These are phyloP conservation scores for Acropora tenuis DNA, from an alignment of 64 coral and sea anemone genomes.

Conservation along the genomic window DNA sequence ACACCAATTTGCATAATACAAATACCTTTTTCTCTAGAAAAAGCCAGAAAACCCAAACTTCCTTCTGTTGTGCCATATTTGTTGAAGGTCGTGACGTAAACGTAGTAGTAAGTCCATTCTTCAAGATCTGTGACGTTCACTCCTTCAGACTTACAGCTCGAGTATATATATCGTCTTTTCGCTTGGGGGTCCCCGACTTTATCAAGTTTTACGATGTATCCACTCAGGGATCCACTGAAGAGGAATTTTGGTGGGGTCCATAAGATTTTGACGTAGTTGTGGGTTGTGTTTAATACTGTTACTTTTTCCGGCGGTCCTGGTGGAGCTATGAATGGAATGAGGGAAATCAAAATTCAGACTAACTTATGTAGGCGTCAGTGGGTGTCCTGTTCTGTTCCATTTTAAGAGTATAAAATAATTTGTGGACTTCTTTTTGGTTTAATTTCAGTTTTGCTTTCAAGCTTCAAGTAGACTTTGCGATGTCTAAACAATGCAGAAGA, in stretches of 20 bases:
- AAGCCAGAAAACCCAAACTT: not conserved
- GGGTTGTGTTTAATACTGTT: not conserved
- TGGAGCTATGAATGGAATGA: not conserved
- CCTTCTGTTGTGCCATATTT: not conserved
- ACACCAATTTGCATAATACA: too few relatives aligned
- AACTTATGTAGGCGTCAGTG: too few relatives aligned
- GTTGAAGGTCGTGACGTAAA: slow-evolving; percentile 15
- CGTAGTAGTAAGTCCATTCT: not conserved
- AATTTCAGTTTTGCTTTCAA: too few relatives aligned
- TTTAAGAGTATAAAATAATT: too few relatives aligned
- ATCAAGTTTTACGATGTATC: not conserved
- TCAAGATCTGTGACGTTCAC: slow-evolving; percentile 7
- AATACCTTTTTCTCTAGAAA: slow-evolving; percentile 13
- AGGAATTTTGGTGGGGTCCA: not conserved
- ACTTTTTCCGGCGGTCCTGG: not conserved
- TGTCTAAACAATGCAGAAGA: too few relatives aligned
- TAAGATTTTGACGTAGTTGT: slow-evolving; percentile 15
- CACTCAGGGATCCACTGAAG: not conserved
- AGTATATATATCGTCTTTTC: not conserved
- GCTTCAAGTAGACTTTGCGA: too few relatives aligned
- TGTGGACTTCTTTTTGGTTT: too few relatives aligned
- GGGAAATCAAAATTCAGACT: too few relatives aligned
- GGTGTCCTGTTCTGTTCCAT: too few relatives aligned
- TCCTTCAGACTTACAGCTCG: slow-evolving; percentile 5
- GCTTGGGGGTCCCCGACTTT: not conserved